Evolutionary conservation across 2,113 vertebrate genomes (phyloP).

Genomic region (Empidonax traillii): DNA sequence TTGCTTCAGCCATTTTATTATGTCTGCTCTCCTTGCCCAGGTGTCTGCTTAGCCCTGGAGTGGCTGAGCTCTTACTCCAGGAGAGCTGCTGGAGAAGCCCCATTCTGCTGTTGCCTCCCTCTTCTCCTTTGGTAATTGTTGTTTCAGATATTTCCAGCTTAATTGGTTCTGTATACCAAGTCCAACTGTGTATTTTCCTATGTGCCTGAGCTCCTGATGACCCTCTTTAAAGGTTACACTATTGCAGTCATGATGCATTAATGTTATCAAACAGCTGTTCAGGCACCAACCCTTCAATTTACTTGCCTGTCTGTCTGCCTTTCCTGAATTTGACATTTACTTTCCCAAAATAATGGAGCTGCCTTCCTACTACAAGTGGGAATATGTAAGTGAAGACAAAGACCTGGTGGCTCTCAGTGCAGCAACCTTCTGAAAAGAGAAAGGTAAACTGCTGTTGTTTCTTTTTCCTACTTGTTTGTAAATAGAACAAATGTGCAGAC

Average conservation of each 20-base stretch:
- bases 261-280: background rate
- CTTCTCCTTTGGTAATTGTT: background rate
- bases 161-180: background rate
- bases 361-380: background rate
- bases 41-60: background rate
- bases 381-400: background rate
- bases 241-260: background rate
- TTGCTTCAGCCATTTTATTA: background rate
- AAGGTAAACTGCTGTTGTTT: background rate
- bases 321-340: background rate
- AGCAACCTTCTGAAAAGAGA: background rate
- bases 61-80: background rate
- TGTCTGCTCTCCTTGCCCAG: accelerated
- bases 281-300: background rate
- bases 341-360: background rate
- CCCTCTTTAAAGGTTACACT: background rate
- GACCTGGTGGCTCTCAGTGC: background rate
- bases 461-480: background rate
- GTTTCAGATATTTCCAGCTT: background rate
- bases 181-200: background rate
- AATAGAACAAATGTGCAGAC: background rate
- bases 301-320: background rate
- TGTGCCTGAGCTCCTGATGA: background rate
- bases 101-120: background rate
- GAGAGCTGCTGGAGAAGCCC: background rate